Evolutionary conservation across 2,888 invertebrate species (phyloP), one percentile per base, ranked within the genome.

Genomic region (Empis livida): DNA sequence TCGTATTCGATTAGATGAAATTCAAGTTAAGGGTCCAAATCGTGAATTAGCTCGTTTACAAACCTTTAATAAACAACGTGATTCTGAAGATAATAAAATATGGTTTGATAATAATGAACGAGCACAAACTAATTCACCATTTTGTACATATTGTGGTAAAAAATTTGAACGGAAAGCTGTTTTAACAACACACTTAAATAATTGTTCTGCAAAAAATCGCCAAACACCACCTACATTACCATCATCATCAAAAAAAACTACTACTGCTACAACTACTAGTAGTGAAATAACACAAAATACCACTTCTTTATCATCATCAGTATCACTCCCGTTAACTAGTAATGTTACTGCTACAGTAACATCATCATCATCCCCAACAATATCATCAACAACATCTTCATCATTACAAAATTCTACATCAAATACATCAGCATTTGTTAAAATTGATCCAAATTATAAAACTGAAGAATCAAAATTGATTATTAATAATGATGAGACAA

Each of bases 161-260:
- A 72, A 76, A 49, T 85, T 85, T 60, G 84, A 84, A 60, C 73
- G 83, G 1, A 78, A 79, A 53, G 84, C 83, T 11, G 84, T 84
- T 3, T 69, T 85, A 5, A 76, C 78, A 8, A 79, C 84, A 16
- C 86, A 85, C 68, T 74, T 80, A 37, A 76, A 80, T 60, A 79
- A 78, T 47, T 86, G 84, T 63, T 73, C 71, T 8, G 66, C 70
- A 2, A 72, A 72, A 51, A 72, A 71, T 40, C 56, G 60, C 49
- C 54, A 57, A 57, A 57, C 15, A 60, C 61, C 31, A 59, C 62
- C 49, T 57, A 59, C 51, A 61, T 2, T 27, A 8, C 9, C 23
- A 16, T 32, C 17, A 9, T 39, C 39, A 17, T n/a, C 30, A 16
- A 32, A 49, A 46, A 10, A 50, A 50, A 11, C 49, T 42, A 15